Conservation (phyloP, 2,113 vertebrate genomes). For the Regulus satrapa region DNA sequence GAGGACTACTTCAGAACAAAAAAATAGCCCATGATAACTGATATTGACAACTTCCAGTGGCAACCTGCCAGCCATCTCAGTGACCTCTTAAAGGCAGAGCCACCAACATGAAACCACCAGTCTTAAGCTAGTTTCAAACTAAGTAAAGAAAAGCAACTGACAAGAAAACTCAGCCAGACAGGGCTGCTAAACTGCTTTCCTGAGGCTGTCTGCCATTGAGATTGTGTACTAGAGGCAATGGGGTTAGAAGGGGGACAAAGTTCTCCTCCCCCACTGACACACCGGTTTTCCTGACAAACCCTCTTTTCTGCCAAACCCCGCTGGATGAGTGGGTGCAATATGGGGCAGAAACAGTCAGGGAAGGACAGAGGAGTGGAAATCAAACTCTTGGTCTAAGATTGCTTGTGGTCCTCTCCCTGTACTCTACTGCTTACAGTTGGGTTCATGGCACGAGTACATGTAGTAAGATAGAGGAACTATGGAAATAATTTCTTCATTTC, state of each 20-base stretch:
- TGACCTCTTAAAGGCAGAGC: background rate
- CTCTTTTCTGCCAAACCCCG: background rate
- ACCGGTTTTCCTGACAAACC: accelerated
- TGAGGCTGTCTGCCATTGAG: background rate
- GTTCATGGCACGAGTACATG: background rate
- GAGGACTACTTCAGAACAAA: background rate
- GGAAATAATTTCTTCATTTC: background rate
- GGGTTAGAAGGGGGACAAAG: background rate
- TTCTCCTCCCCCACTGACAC: background rate
- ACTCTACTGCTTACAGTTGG: background rate
- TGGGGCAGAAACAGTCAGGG: accelerated
- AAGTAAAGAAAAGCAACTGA: background rate
- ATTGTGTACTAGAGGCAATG: background rate
- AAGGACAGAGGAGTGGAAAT: background rate
- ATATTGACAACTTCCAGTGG: background rate
- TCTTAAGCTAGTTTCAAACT: background rate
- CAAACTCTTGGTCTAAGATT: background rate
- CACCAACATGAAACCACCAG: background rate
- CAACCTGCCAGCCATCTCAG: background rate
- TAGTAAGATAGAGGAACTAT: background rate
- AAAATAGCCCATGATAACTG: background rate
- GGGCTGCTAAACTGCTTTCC: background rate
- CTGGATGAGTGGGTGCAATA: background rate
- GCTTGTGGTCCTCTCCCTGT: background rate
- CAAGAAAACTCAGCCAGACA: background rate